A percentile compares a stretch with the other conserved stretches of the same genome.
phyloP scores from a whole-genome alignment of 1,140 invertebrate genomes.

The Dendrolimus kikuchii region DNA sequence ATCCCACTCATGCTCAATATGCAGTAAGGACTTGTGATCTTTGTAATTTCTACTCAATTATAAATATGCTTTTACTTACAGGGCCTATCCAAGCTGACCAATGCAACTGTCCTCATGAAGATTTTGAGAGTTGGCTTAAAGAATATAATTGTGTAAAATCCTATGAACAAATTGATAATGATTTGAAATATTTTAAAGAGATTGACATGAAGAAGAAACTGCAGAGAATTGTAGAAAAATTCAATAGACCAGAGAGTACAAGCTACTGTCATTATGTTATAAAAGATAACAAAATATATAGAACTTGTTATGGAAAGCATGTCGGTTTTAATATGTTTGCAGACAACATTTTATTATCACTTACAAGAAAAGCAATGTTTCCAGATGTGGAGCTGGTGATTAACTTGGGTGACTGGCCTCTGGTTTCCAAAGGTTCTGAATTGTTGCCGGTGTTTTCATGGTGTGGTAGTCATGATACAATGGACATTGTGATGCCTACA shows the following conservation, averaged over 20 bases:
- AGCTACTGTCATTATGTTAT: constrained; percentile 95
- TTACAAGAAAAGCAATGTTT: constrained; percentile 86
- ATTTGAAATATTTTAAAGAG: constrained; percentile 80
- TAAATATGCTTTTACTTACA: constrained; percentile 38
- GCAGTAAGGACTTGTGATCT: too few species aligned
- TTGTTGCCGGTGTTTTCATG: constrained; percentile 94
- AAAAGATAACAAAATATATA: constrained; percentile 88
- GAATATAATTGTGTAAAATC: constrained; percentile 78
- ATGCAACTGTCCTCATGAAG: constrained; percentile 85
- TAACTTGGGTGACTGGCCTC: constrained; percentile 97
- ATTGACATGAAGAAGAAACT: constrained; percentile 83
- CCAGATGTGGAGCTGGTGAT: constrained; percentile 94
- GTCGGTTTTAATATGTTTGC: constrained; percentile 98
- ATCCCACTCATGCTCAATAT: too few species aligned
- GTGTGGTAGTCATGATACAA: constrained; percentile 90
- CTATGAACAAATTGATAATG: constrained; percentile 82
- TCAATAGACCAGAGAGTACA: constrained; percentile 82
- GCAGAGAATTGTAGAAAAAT: constrained; percentile 75
- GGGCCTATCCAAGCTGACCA: constrained; percentile 85
- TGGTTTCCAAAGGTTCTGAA: constrained; percentile 73
- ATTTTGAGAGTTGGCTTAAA: constrained; percentile 78
- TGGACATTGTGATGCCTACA: constrained; percentile 95
- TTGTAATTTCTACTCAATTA: background rate
- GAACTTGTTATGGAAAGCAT: constrained; percentile 94
- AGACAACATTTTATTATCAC: constrained; percentile 89